Conservation (phyloP, 2,797 vertebrate genomes). For the Dendrocincla fuliginosa region DNA sequence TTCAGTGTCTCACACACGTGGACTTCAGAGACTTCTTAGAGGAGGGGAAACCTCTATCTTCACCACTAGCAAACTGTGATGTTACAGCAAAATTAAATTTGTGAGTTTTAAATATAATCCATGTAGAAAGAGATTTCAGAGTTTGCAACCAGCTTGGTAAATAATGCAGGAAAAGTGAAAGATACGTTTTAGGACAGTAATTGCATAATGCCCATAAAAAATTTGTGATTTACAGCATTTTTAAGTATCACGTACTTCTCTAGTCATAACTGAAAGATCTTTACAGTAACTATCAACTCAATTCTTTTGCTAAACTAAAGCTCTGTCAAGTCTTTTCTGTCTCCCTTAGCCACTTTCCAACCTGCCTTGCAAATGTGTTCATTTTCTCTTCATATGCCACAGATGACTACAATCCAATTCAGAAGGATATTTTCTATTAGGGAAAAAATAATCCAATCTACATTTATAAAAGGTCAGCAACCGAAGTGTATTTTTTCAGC, state of each 20-base stretch:
- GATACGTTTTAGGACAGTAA: neutral
- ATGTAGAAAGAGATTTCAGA: neutral
- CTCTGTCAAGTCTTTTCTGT: neutral
- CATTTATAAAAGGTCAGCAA: neutral
- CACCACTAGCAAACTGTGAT: neutral
- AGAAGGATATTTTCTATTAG: neutral
- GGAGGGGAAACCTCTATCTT: neutral
- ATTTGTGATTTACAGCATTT: neutral
- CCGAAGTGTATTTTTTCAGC: neutral
- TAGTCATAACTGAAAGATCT: neutral
- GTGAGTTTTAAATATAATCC: neutral
- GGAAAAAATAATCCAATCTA: neutral
- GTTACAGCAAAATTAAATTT: neutral
- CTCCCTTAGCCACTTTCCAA: neutral
- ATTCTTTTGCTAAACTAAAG: neutral
- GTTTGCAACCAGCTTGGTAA: slow-evolving; percentile 11
- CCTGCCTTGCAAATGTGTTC: neutral
- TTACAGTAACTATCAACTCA: neutral
- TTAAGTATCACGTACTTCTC: neutral
- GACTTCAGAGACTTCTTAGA: neutral
- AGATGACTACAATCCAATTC: neutral
- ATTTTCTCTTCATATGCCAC: neutral
- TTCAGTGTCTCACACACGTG: neutral
- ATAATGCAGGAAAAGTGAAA: slow-evolving; percentile 14
- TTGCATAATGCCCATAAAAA: slow-evolving; percentile 7